Evolutionary conservation across 1,140 invertebrate genomes (phyloP), one percentile per base, ranked within the genome.

Genomic region (Papilio glaucus): DNA sequence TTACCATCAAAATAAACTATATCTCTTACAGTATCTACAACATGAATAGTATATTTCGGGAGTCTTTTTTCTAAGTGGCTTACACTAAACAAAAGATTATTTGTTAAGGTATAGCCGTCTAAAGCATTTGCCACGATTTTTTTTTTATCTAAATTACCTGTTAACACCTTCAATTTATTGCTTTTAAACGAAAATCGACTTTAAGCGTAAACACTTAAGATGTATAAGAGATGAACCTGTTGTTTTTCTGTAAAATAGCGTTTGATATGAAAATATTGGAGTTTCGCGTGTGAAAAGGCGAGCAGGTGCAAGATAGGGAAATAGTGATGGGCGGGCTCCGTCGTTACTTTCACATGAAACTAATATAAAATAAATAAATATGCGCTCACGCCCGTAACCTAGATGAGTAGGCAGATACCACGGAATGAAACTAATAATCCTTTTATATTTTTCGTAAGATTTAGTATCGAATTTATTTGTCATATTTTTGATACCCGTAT

Each of bases 231-330:
- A 18, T 7, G 26, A 53, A 49, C 21, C 29, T n/a, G 67, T 49
- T 26, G 24, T 69, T 69, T 69, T 69, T 69, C 42, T 53, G 67
- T 53, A 69, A 45, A 69, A 69, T 33, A 42, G 24, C 60, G 65
- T 67, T 70, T 75, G 18, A 77, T 76, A 74, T 78, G 72, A 76
- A 78, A 81, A 78, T 78, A 76, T 78, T 73, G 73, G 76, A 49
- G 73, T 81, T 78, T 81, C 62, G 75, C 75, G 74, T 78, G 72
- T 71, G 76, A 73, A 80, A 74, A 76, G 76, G 74, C 75, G 71
- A 45, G 67, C 67, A 69, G 67, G 67, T 69, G 67, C 42, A 37
- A 53, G 42, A 53, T 69, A 69, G 26, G 45, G 15, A 37, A 53
- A 33, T 49, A 69, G 67, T 49, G 67, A 53, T 53, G 67, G 42